These are phyloP conservation scores for Chionis minor DNA, from an alignment of 2,113 vertebrate genomes.

Conservation along the genomic window DNA sequence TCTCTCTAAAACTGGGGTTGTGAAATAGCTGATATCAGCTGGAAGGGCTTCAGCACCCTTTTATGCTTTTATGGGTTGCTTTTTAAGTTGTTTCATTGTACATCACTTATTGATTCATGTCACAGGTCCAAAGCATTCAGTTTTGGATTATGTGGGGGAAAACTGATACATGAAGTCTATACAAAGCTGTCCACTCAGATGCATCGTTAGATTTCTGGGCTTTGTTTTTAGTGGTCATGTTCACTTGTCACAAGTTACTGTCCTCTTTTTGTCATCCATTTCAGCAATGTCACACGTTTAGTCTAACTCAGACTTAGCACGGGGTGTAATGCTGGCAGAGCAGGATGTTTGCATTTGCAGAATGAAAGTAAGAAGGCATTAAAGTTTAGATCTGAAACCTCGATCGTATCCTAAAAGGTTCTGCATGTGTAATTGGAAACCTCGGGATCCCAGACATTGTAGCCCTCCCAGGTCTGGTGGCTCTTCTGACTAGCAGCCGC, in stretches of 20 bases:
- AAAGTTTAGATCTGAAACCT: not conserved
- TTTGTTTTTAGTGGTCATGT: not conserved
- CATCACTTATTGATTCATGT: not conserved
- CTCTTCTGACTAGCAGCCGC: not conserved
- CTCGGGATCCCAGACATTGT: rapidly evolving
- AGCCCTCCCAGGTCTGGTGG: not conserved
- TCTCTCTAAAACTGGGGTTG: not conserved
- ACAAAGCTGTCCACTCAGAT: not conserved
- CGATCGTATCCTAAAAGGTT: not conserved
- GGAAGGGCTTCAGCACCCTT: not conserved
- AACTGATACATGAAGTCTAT: not conserved
- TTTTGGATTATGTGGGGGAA: not conserved
- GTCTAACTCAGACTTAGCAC: not conserved
- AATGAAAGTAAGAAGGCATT: not conserved
- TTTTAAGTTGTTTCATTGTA: not conserved
- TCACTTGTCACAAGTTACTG: not conserved
- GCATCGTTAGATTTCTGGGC: not conserved
- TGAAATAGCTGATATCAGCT: not conserved
- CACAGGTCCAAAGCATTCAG: not conserved
- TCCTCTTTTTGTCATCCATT: not conserved
- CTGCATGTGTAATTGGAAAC: not conserved
- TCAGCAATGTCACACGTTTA: not conserved
- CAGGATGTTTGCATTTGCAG: not conserved
- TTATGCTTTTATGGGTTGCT: not conserved
- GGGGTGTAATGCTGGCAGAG: not conserved